A percentile compares a stretch with the other conserved stretches of the same genome.
phyloP scores from a whole-genome alignment of 2,113 vertebrate species.

The Mystacornis crossleyi region DNA sequence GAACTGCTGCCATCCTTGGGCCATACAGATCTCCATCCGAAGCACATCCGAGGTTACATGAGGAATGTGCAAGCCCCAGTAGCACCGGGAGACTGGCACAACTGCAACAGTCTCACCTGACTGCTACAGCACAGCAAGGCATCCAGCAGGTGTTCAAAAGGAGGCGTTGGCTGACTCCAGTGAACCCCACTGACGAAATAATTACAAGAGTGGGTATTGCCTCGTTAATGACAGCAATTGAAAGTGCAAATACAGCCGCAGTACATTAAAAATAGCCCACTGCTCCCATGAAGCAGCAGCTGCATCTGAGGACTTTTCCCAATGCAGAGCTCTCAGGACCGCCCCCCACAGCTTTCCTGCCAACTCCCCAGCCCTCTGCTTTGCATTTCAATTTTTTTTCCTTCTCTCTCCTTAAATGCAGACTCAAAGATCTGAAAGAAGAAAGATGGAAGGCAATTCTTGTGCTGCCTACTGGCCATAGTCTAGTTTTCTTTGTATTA shows the following conservation, averaged over 20 bases:
- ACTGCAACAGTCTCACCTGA: background rate
- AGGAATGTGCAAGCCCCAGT: background rate
- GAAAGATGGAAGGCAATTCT: background rate
- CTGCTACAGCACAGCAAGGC: background rate
- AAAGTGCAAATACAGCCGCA: conserved; percentile 10
- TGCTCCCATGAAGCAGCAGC: conserved; percentile 45
- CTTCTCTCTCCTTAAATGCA: background rate
- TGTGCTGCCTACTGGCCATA: background rate
- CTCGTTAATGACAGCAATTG: conserved; percentile 61
- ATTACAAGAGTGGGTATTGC: conserved; percentile 20
- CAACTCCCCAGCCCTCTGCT: background rate
- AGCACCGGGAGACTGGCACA: background rate
- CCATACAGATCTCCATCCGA: background rate
- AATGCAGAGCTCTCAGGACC: background rate
- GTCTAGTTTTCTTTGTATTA: background rate
- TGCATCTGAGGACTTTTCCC: conserved; percentile 52
- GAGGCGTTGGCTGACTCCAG: background rate
- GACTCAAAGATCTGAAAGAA: background rate
- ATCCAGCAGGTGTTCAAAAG: background rate
- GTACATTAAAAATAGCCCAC: conserved; percentile 52
- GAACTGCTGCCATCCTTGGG: background rate
- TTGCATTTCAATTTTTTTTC: conserved; percentile 27
- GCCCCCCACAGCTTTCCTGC: background rate
- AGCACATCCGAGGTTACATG: background rate
- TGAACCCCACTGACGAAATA: background rate